phyloP scores from a whole-genome alignment of 2,888 invertebrate genomes.

The Aelia acuminata region DNA sequence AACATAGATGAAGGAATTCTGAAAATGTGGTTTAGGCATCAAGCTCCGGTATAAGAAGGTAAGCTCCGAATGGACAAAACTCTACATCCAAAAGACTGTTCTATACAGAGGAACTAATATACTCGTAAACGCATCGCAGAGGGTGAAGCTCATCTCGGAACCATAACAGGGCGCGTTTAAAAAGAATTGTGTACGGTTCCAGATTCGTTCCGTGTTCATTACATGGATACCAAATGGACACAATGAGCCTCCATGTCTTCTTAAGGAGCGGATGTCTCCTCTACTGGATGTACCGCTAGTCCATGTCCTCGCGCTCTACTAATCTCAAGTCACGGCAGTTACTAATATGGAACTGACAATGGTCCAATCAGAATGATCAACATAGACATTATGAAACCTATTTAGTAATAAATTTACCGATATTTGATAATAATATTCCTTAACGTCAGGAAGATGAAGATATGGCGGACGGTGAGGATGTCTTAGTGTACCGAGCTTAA shows the following conservation, averaged over 20 bases:
- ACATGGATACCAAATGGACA: conserved; percentile 23
- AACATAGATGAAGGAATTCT: too few species aligned
- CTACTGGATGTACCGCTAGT: not conserved
- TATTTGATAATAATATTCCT: not conserved
- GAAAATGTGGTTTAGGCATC: too few species aligned
- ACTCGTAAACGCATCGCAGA: not conserved
- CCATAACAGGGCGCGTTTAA: conserved; percentile 16
- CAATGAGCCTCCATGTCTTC: conserved; percentile 33
- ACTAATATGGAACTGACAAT: too few species aligned
- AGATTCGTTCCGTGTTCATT: conserved; percentile 13
- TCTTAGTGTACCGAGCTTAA: not conserved
- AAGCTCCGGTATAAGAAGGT: too few species aligned
- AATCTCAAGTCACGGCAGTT: not conserved
- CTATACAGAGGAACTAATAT: not conserved
- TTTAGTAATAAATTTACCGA: not conserved
- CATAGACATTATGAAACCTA: not conserved
- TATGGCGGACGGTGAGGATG: not conserved
- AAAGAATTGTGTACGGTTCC: conserved; percentile 20
- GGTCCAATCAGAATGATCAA: too few species aligned
- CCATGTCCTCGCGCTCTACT: not conserved
- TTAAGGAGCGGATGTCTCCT: not conserved
- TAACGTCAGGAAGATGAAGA: not conserved
- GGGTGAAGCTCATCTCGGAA: not conserved
- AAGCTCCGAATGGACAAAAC: too few species aligned
- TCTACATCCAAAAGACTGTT: not conserved